phyloP scores from a whole-genome alignment of 2,888 invertebrate genomes.

The Timandra comae region DNA sequence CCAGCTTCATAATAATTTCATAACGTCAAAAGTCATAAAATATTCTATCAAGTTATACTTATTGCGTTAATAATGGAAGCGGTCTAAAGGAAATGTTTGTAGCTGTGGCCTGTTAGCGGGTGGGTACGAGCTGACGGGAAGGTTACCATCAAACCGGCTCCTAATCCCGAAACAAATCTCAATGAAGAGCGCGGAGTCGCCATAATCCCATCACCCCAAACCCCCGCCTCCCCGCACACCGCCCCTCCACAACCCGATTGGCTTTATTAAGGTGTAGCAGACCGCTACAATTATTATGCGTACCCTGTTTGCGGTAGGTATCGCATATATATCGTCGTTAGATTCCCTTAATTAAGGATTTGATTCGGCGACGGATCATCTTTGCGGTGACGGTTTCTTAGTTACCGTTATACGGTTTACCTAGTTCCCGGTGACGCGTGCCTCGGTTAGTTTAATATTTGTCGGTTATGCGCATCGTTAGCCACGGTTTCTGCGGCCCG shows the following conservation, averaged over 20 bases:
- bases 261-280: conserved; percentile 77
- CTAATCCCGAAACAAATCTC: conserved; percentile 76
- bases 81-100: conserved; percentile 42
- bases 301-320: conserved; percentile 73
- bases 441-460: conserved; percentile 7
- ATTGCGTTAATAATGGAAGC: conserved; percentile 47
- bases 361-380: conserved; percentile 58
- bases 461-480: conserved; percentile 3
- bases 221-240: conserved; percentile 27
- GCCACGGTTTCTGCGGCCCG: conserved; percentile 6
- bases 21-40: conserved; percentile 48
- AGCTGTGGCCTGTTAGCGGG: conserved; percentile 43
- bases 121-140: conserved; percentile 44
- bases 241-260: conserved; percentile 58
- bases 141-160: conserved; percentile 66
- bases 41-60: conserved; percentile 49
- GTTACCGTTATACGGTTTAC: conserved; percentile 22
- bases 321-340: conserved; percentile 65
- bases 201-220: conserved; percentile 52
- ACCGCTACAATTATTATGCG: conserved; percentile 77
- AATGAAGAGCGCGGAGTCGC: conserved; percentile 71
- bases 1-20: conserved; percentile 30
- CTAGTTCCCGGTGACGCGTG: conserved; percentile 9
- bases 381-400: conserved; percentile 35
- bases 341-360: conserved; percentile 73